Base-by-base conservation (phyloP, 2,888 invertebrate genomes). In the Villa cingulata region DNA sequence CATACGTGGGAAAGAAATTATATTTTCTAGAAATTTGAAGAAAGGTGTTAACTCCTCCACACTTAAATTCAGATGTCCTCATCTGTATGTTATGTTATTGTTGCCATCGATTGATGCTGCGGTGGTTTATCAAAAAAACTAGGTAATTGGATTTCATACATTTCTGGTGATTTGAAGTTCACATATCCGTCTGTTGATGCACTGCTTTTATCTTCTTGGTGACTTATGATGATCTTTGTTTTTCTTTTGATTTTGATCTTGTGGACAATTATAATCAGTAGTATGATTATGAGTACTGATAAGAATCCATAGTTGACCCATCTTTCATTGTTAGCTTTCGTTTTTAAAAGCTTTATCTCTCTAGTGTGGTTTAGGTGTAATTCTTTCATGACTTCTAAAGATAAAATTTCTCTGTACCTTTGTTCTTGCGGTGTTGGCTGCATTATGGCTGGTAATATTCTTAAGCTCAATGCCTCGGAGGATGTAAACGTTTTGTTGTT, bases 381-480 rank as follows among this genome's bases (percentile, higher is more conserved):
- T 34, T 53, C 48, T 18, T 52, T 49, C 45, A 51, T 41, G 41
- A 46, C 37, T 45, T 51, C 43, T 20, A 49, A 32, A 15, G 52
- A 49, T 17, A 51, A 43, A 15, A 50, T 45, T 49, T 53, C 51
- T 40, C 49, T 48, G 32, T 48, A 39, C 18, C 6, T 46, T n/a
- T 20, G 12, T 37, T 39, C 18, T 23, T 27, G 39, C 14, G 48
- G 43, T 19, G 41, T 45, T 18, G 53, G 51, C 34, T 54, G 51
- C 2, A 49, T 17, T 17, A 53, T 47, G 17, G 52, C 45, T 18
- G 52, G 53, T 20, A 55, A 16, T 17, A 50, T 47, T n/a, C 46
- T 37, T 34, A 39, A 36, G 29, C 43, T 42, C 17, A 45, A 48
- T 41, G 41, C 23, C 41, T 47, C 45, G 17, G 40, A 48, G 17